Conservation (phyloP, 2,888 invertebrate species). For the Tinea pellionella region DNA sequence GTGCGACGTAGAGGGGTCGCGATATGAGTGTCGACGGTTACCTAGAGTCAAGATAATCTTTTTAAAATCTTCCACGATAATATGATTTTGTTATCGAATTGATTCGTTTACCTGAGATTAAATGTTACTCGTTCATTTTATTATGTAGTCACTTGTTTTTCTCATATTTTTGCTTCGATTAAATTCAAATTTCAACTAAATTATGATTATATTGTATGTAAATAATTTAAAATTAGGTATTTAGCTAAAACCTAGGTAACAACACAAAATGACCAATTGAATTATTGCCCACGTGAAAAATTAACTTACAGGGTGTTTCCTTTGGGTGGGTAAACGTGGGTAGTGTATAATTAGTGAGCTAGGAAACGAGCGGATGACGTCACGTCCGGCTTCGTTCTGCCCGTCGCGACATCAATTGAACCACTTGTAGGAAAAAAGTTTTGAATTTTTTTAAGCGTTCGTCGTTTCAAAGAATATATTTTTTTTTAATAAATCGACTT, state of each 20-base stretch:
- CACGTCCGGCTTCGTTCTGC: constrained; percentile 21
- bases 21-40: neutral
- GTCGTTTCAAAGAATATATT: too few relatives aligned
- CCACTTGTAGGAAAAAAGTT: constrained; percentile 4
- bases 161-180: too few relatives aligned
- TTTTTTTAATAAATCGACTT: too few relatives aligned
- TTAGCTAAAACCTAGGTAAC: too few relatives aligned
- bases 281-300: neutral
- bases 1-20: neutral
- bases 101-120: neutral
- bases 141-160: too few relatives aligned
- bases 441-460: neutral
- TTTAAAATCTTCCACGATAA: neutral
- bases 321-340: neutral
- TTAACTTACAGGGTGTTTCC: neutral
- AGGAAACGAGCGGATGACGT: constrained; percentile 17
- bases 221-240: too few relatives aligned
- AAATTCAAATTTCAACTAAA: too few relatives aligned
- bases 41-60: neutral
- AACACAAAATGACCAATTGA: neutral
- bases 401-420: constrained; percentile 17
- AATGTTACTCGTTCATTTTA: too few relatives aligned
- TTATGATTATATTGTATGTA: too few relatives aligned
- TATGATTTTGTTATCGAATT: neutral
- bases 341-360: neutral